Evolutionary conservation across 2,888 invertebrate species (phyloP).

Genomic region (Antheraea yamamai): DNA sequence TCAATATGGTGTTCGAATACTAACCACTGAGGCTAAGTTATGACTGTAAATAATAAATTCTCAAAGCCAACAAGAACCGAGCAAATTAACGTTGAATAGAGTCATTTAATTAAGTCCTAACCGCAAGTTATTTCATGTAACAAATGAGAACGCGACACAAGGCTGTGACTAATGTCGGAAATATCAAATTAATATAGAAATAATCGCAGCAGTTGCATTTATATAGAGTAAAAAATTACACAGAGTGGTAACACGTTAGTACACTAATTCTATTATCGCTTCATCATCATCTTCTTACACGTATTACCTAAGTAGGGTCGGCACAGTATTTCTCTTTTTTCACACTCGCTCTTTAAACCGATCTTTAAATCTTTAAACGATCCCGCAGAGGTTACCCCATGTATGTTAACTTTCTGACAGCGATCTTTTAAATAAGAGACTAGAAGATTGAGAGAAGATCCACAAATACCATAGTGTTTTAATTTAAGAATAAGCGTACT

Average conservation of each 20-base stretch:
- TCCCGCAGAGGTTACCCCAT: too few relatives aligned
- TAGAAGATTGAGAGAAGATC: too few relatives aligned
- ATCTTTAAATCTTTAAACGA: too few relatives aligned
- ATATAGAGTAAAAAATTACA: neutral
- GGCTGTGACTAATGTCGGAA: neutral
- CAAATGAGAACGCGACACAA: neutral
- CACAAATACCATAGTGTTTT: too few relatives aligned
- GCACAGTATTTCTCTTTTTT: too few relatives aligned
- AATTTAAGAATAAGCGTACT: too few relatives aligned
- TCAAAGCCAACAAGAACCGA: conserved; percentile 2
- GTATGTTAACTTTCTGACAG: too few relatives aligned
- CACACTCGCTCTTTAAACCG: too few relatives aligned
- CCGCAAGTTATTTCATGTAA: conserved; percentile 2
- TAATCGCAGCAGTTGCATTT: neutral
- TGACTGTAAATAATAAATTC: neutral
- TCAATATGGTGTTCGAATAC: too few relatives aligned
- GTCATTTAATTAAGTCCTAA: conserved; percentile 5
- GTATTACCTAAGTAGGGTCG: too few relatives aligned
- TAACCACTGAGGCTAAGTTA: neutral
- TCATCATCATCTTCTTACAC: too few relatives aligned
- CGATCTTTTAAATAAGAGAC: too few relatives aligned
- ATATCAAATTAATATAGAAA: neutral
- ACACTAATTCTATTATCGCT: neutral
- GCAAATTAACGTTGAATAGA: conserved; percentile 2
- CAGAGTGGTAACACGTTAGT: neutral